Evolutionary conservation across 2,113 vertebrate genomes (phyloP).

Genomic region (Anguilla rostrata): DNA sequence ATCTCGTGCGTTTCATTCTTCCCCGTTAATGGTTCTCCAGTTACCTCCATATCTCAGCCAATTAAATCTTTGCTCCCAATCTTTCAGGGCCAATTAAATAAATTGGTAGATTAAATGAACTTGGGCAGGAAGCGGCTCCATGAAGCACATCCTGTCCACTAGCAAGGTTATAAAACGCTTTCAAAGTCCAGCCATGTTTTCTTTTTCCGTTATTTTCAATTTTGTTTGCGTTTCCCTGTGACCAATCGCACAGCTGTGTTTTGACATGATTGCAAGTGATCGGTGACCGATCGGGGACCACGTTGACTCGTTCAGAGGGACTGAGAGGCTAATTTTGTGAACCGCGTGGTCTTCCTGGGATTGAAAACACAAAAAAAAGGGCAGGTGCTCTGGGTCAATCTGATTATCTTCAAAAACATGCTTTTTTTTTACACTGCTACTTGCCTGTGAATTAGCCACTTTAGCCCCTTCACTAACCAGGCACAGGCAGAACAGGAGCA

Average conservation of each 20-base stretch:
- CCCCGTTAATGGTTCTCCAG: background rate
- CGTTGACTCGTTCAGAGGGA: background rate
- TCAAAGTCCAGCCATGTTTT: background rate
- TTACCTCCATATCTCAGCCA: conserved; percentile 18
- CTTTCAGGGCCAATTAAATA: conserved; percentile 24
- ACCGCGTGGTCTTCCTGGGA: background rate
- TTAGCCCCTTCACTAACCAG: no score
- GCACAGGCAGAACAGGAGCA: no score
- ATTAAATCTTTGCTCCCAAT: background rate
- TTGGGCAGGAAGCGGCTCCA: conserved; percentile 16
- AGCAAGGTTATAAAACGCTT: background rate
- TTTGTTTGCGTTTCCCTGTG: background rate
- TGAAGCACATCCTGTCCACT: conserved; percentile 7
- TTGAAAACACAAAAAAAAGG: no score
- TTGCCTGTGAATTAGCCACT: no score
- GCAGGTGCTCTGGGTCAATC: background rate
- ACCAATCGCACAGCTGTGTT: background rate
- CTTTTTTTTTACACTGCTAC: no score
- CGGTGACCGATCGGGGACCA: background rate
- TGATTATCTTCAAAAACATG: background rate
- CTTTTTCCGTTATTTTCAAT: no score
- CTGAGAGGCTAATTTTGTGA: background rate
- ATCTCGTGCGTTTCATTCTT: background rate
- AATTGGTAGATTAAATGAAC: conserved; percentile 20
- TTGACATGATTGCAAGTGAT: background rate